phyloP scores from a whole-genome alignment of 2,888 invertebrate genomes.

The Ephialtes manifestator region DNA sequence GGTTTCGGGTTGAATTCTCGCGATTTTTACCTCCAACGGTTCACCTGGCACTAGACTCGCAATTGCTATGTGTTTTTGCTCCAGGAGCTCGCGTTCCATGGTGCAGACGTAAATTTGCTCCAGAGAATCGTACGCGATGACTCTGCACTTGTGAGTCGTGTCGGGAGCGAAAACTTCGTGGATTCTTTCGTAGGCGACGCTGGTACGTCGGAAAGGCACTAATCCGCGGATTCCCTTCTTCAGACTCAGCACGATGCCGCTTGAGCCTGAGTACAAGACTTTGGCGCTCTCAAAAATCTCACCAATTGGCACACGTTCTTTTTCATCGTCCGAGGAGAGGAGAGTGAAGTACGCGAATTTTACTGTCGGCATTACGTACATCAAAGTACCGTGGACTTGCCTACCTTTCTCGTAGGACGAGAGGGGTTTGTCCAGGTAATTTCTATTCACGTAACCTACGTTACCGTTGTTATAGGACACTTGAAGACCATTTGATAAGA shows the following conservation, averaged over 20 bases:
- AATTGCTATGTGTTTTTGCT: slow-evolving; percentile 87
- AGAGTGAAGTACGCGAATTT: slow-evolving; percentile 90
- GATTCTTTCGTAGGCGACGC: slow-evolving; percentile 82
- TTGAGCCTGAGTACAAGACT: slow-evolving; percentile 86
- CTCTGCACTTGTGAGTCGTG: slow-evolving; percentile 87
- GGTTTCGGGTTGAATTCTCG: slow-evolving; percentile 71
- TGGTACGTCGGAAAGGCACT: slow-evolving; percentile 79
- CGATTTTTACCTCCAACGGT: slow-evolving; percentile 76
- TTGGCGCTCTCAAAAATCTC: slow-evolving; percentile 88
- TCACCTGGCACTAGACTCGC: slow-evolving; percentile 77
- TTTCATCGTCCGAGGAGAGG: slow-evolving; percentile 75
- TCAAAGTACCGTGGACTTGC: slow-evolving; percentile 83
- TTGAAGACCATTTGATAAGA: slow-evolving; percentile 86
- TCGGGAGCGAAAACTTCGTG: slow-evolving; percentile 85
- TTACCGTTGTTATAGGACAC: slow-evolving; percentile 86
- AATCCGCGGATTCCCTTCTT: slow-evolving; percentile 79
- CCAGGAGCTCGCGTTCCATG: slow-evolving; percentile 88
- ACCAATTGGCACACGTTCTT: slow-evolving; percentile 87
- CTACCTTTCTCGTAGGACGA: slow-evolving; percentile 75
- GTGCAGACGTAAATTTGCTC: slow-evolving; percentile 90
- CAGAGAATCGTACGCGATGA: slow-evolving; percentile 90
- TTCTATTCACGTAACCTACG: slow-evolving; percentile 85
- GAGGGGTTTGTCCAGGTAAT: slow-evolving; percentile 77
- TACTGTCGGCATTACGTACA: slow-evolving; percentile 90
- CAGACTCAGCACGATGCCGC: slow-evolving; percentile 84